Evolutionary conservation across 2,888 invertebrate species (phyloP).

Genomic region (Leptopilina syphax): DNA sequence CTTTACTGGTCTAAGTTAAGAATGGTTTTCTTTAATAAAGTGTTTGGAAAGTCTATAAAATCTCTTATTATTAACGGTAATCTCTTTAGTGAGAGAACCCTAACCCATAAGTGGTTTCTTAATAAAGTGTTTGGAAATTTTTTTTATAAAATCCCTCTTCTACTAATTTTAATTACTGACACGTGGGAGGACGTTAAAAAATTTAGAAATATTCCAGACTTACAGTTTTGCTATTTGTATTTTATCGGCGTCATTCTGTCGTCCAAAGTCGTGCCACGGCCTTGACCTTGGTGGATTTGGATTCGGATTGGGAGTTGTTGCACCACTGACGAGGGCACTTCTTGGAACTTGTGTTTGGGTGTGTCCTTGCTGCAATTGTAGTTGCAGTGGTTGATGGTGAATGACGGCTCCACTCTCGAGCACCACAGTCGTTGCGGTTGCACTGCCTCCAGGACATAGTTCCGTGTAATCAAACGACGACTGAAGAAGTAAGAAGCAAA

Average conservation of each 20-base stretch:
- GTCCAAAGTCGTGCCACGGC: slow-evolving; percentile 96
- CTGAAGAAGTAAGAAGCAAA: slow-evolving; percentile 77
- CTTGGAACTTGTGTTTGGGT: slow-evolving; percentile 80
- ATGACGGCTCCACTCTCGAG: slow-evolving; percentile 78
- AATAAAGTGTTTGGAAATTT: too few species aligned
- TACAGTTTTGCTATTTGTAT: slow-evolving; percentile 98
- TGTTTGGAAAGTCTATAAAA: too few species aligned
- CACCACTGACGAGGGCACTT: slow-evolving; percentile 72
- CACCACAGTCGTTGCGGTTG: slow-evolving; percentile 78
- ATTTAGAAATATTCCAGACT: slow-evolving; percentile 77
- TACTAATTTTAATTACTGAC: too few species aligned
- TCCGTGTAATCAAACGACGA: slow-evolving; percentile 94
- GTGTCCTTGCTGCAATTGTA: slow-evolving; percentile 78
- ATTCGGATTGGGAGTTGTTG: slow-evolving; percentile 70
- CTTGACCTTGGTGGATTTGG: slow-evolving; percentile 82
- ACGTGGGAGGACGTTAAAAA: too few species aligned
- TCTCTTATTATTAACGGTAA: too few species aligned
- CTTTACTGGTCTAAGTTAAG: too few species aligned
- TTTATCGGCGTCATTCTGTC: slow-evolving; percentile 96
- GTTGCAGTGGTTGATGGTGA: slow-evolving; percentile 78
- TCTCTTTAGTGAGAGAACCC: too few species aligned
- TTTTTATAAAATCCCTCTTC: too few species aligned
- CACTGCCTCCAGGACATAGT: slow-evolving; percentile 82
- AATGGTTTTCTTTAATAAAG: too few species aligned
- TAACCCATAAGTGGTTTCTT: too few species aligned